phyloP scores from a whole-genome alignment of 2,797 vertebrate species.

The Coregonus ussuriensis region DNA sequence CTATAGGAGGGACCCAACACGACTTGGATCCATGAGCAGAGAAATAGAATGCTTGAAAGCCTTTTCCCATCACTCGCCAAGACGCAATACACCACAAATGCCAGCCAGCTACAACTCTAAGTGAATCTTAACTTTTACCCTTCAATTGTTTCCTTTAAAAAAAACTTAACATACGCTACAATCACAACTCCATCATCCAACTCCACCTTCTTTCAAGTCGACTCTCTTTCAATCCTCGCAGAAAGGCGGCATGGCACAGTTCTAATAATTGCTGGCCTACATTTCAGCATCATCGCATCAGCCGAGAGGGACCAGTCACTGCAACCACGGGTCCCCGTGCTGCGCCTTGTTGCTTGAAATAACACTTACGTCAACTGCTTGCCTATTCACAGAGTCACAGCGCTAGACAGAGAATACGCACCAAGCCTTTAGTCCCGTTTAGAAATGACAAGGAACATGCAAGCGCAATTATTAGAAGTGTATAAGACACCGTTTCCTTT shows the following conservation, averaged over 20 bases:
- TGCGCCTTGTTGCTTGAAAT: conserved; percentile 47
- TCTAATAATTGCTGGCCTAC: neutral
- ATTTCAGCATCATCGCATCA: neutral
- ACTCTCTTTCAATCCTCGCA: neutral
- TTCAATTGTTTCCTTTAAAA: neutral
- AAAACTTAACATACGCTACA: neutral
- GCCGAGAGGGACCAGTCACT: neutral
- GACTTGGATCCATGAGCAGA: conserved; percentile 10
- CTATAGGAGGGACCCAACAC: conserved; percentile 11
- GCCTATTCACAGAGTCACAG: neutral
- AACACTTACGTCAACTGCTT: conserved; percentile 40
- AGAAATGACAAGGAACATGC: neutral
- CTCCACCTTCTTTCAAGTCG: neutral
- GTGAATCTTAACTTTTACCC: neutral
- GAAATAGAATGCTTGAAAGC: conserved; percentile 6
- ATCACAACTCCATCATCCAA: conserved; percentile 4
- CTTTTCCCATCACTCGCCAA: conserved; percentile 19
- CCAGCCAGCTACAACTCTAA: conserved; percentile 4
- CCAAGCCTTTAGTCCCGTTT: neutral
- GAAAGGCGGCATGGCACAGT: neutral
- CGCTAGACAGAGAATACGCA: neutral
- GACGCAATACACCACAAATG: neutral
- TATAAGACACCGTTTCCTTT: neutral
- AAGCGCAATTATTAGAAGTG: neutral
- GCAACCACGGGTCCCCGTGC: conserved; percentile 28